Conservation (phyloP, 2,888 invertebrate genomes). For the Podabrus alpinus region DNA sequence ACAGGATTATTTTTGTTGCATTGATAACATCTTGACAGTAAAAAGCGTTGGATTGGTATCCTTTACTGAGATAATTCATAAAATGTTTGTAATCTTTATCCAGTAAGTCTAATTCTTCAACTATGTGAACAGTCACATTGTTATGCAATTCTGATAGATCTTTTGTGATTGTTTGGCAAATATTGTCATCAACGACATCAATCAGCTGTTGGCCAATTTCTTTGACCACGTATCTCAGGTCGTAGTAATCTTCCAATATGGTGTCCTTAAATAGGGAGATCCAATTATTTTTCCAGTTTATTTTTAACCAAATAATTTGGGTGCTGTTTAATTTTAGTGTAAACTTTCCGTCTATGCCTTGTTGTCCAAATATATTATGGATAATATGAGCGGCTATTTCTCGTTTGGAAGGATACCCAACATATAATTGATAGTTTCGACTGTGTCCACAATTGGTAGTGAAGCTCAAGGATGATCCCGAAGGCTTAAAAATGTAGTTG, state of each 20-base stretch:
- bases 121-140: constrained; percentile 37
- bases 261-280: constrained; percentile 32
- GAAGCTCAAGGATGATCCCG: constrained; percentile 33
- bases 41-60: constrained; percentile 56
- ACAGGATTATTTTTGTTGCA: constrained; percentile 3
- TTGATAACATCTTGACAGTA: constrained; percentile 53
- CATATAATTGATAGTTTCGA: constrained; percentile 34
- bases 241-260: constrained; percentile 36
- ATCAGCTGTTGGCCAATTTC: constrained; percentile 36
- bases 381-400: constrained; percentile 34
- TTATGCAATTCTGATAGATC: constrained; percentile 18
- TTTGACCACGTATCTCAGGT: constrained; percentile 35
- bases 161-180: constrained; percentile 31
- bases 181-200: constrained; percentile 35
- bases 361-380: constrained; percentile 32
- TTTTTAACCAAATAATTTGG: constrained; percentile 37
- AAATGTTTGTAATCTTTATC: constrained; percentile 55
- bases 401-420: constrained; percentile 35
- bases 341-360: constrained; percentile 31
- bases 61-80: constrained; percentile 53
- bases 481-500: constrained; percentile 32
- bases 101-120: constrained; percentile 56
- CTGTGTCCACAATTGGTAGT: constrained; percentile 32
- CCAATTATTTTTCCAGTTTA: constrained; percentile 30
- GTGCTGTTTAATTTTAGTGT: constrained; percentile 36